Base-by-base conservation (phyloP, 2,888 invertebrate species). In the Troides aeacus region DNA sequence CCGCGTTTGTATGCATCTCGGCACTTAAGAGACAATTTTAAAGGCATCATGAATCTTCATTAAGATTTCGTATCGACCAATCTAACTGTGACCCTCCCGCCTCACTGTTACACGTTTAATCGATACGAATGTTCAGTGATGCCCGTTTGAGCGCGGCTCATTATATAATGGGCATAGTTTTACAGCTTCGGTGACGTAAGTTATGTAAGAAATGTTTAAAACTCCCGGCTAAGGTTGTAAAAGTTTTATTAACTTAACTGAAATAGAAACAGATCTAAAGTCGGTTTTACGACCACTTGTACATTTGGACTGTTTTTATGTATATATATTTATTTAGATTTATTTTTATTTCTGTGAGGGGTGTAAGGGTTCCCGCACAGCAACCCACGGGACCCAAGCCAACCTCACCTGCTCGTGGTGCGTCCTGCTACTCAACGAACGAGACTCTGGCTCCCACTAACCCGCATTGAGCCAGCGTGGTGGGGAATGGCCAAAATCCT, bases 251-350 rank as follows among this genome's bases (percentile, higher is more conserved):
- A 66, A 70, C 69, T 70, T 62, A 70, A 74, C 76, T 61, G 72
- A 75, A 76, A 76, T 78, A 77, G 76, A 78, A 74, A 74, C 70
- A 76, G 76, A 75, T 71, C 72, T 70, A 71, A 71, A 67, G 73
- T 60, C 68, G 65, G 69, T 76, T 78, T 78, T 77, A 77, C 73
- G 75, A 72, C 71, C 65, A 68, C 69, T 72, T 61, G 69, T 66
- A 24, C 64, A 65, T 64, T 64, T 63, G 61, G 68, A 69, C 67
- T 30, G 30, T 72, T 69, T 72, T 63, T 46, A 4, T 46, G 3
- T 10, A 42, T 10, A 69, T 68, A 68, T 63, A 64, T 66, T 53
- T 62, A 21, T 53, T 66, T 70, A 68, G 62, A 64, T 66, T 53
- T 62, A 30, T 53, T 66, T 70, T 59, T 8, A 68, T 72, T 75